Percentiles rank a stretch among this genome's conserved stretches.
phyloP scores from a whole-genome alignment of 2,113 vertebrate species.

The Forbesichthys agassizii region DNA sequence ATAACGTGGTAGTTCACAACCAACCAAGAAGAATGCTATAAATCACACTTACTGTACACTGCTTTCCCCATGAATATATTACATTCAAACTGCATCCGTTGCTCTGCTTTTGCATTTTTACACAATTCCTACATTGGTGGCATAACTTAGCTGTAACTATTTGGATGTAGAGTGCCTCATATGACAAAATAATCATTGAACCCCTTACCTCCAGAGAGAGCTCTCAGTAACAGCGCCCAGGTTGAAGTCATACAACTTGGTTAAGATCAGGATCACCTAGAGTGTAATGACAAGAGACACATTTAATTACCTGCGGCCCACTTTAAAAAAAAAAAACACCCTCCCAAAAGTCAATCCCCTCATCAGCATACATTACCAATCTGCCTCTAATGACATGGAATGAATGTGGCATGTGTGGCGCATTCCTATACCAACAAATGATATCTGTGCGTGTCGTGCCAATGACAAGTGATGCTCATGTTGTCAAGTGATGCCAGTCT shows the following conservation, averaged over 20 bases:
- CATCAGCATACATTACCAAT: constrained; percentile 28
- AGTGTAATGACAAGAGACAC: constrained; percentile 41
- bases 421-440: constrained; percentile 47
- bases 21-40: constrained; percentile 50
- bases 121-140: constrained; percentile 33
- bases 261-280: constrained; percentile 95
- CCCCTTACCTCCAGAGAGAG: constrained; percentile 91
- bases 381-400: constrained; percentile 36
- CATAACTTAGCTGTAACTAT: constrained; percentile 19
- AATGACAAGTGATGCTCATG: constrained; percentile 58
- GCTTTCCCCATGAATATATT: constrained; percentile 62
- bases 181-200: constrained; percentile 9
- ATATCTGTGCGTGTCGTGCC: constrained; percentile 44
- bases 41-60: constrained; percentile 56
- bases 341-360: constrained; percentile 13
- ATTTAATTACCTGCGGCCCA: constrained; percentile 29
- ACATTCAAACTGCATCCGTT: constrained; percentile 49
- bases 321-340: constrained; percentile 9
- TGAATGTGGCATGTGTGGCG: constrained; percentile 33
- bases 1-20: constrained; percentile 63
- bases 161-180: constrained; percentile 20
- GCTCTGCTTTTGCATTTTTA: constrained; percentile 52
- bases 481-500: constrained; percentile 59
- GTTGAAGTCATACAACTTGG: constrained; percentile 95
- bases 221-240: constrained; percentile 93